These are phyloP conservation scores for Leptatherina wallacei DNA, from an alignment of 2,797 vertebrate species.

Conservation along the genomic window DNA sequence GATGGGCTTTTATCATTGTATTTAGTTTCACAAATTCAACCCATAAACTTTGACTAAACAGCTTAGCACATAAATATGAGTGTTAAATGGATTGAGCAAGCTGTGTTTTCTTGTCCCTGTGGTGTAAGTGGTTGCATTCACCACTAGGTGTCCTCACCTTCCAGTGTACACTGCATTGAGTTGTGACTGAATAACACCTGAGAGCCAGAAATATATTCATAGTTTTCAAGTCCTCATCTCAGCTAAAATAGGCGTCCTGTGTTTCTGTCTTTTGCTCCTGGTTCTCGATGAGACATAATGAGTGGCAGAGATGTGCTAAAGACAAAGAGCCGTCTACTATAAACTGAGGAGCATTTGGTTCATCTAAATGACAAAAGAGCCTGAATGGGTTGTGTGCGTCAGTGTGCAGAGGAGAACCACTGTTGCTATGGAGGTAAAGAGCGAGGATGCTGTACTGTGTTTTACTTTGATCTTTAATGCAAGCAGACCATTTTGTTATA, in stretches of 20 bases:
- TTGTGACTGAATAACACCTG: conserved; percentile 22
- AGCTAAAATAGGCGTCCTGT: conserved; percentile 14
- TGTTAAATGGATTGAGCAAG: neutral
- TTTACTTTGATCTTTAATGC: conserved; percentile 64
- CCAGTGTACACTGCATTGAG: conserved; percentile 18
- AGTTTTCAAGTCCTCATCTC: conserved; percentile 2
- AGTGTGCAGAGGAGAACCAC: conserved; percentile 60
- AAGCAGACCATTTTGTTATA: conserved; percentile 40
- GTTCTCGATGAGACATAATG: conserved; percentile 36
- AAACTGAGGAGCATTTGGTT: conserved; percentile 65
- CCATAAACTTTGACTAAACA: neutral
- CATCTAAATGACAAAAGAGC: conserved; percentile 85
- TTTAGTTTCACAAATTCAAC: neutral
- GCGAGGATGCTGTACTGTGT: conserved; percentile 50
- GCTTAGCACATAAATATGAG: too few species aligned
- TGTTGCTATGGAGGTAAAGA: conserved; percentile 80
- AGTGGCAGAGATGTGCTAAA: conserved; percentile 57
- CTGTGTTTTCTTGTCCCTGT: rapidly evolving
- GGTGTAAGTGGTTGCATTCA: conserved; percentile 17
- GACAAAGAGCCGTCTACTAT: conserved; percentile 68
- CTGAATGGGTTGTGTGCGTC: conserved; percentile 69
- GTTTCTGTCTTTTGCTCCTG: conserved; percentile 27
- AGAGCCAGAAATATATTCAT: conserved; percentile 15
- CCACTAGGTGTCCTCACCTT: conserved; percentile 78
- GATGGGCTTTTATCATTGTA: neutral